Evolutionary conservation across 2,888 invertebrate genomes (phyloP).

Genomic region (Lampropteryx suffumata): DNA sequence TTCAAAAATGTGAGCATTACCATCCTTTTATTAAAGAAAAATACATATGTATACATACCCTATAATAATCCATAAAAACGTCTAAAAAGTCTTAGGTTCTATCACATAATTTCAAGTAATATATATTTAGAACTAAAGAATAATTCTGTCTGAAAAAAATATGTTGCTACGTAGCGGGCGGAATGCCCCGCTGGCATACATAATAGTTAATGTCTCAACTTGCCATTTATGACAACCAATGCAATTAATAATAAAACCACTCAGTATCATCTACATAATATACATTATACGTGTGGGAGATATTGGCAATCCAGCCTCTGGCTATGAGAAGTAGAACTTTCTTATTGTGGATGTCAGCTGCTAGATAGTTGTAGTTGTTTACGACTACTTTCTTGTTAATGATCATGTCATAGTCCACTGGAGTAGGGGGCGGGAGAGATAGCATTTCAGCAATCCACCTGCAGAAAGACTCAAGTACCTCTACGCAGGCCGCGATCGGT

Average conservation of each 20-base stretch:
- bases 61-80: conserved; percentile 14
- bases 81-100: conserved; percentile 15
- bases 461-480: conserved; percentile 10
- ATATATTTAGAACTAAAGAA: too few species aligned
- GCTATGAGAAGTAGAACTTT: not conserved
- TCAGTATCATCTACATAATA: too few species aligned
- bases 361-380: conserved; percentile 3
- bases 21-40: conserved; percentile 7
- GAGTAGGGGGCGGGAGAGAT: conserved; percentile 9
- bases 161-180: too few species aligned
- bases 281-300: conserved; percentile 1
- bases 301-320: not conserved
- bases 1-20: conserved; percentile 18
- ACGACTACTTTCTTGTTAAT: conserved; percentile 7
- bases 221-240: not conserved
- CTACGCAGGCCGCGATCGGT: conserved; percentile 6
- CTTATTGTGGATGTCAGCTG: not conserved
- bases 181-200: too few species aligned
- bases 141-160: too few species aligned
- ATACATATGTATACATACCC: conserved; percentile 2
- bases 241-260: not conserved
- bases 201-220: too few species aligned
- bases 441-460: conserved; percentile 8
- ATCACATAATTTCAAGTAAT: conserved; percentile 16
- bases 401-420: conserved; percentile 6